Evolutionary conservation across 2,113 vertebrate genomes (phyloP).

Genomic region (Anolis sagrei): DNA sequence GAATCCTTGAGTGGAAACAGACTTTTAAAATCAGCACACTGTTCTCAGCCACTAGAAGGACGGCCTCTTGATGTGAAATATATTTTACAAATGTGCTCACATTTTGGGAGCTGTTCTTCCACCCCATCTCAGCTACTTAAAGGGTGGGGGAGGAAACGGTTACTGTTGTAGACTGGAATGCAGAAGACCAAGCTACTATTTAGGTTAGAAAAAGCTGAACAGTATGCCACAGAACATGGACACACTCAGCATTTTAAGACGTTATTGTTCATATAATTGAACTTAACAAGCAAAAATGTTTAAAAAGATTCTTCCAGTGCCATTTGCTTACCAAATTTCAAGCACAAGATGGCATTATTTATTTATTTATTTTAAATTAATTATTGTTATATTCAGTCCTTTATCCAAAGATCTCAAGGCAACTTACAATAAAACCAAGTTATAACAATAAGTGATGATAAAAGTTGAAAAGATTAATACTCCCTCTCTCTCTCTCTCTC

Average conservation of each 20-base stretch:
- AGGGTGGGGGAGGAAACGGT: constrained; percentile 20
- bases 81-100: constrained; percentile 53
- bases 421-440: too few relatives aligned
- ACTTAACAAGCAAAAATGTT: background rate
- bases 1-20: constrained; percentile 80
- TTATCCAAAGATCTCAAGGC: too few relatives aligned
- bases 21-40: constrained; percentile 70
- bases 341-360: background rate
- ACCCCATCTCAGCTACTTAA: constrained; percentile 40
- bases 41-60: constrained; percentile 60
- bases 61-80: constrained; percentile 64
- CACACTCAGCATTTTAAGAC: background rate
- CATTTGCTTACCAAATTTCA: background rate
- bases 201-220: constrained; percentile 34
- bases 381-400: too few relatives aligned
- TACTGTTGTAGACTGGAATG: constrained; percentile 25
- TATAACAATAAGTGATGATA: too few relatives aligned
- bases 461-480: too few relatives aligned
- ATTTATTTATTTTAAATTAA: too few relatives aligned
- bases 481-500: too few relatives aligned
- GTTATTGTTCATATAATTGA: background rate
- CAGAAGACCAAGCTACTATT: constrained; percentile 38
- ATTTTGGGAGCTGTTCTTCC: constrained; percentile 50
- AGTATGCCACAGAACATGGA: constrained; percentile 11
- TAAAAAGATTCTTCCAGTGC: background rate